These are phyloP conservation scores for Sarcophaga peregrina DNA, from an alignment of 1,140 invertebrate species.

Conservation along the genomic window DNA sequence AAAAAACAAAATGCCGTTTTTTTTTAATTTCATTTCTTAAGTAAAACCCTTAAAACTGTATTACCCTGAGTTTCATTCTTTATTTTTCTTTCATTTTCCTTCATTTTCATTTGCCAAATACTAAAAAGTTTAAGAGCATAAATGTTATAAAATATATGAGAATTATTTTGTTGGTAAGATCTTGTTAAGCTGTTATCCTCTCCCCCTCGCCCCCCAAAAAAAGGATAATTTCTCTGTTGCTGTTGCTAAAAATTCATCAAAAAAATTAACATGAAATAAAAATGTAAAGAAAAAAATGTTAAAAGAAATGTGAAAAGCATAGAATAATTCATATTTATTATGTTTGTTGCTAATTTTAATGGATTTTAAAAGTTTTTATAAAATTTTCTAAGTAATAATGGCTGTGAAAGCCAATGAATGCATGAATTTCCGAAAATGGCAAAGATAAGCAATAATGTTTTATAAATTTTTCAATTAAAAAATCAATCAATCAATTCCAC, in stretches of 20 bases:
- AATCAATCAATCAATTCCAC: too few relatives aligned
- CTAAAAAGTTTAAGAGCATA: too few relatives aligned
- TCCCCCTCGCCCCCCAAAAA: neutral
- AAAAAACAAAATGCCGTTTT: neutral
- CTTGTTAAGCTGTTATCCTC: too few relatives aligned
- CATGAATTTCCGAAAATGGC: too few relatives aligned
- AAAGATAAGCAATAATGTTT: too few relatives aligned
- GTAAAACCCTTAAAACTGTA: slow-evolving; percentile 11
- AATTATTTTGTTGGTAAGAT: too few relatives aligned
- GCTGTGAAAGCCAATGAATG: too few relatives aligned
- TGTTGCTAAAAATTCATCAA: slow-evolving; percentile 15
- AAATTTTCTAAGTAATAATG: neutral
- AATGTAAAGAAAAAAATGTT: neutral
- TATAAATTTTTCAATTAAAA: too few relatives aligned
- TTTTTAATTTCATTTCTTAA: neutral
- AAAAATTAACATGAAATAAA: slow-evolving; percentile 24
- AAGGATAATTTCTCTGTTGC: neutral
- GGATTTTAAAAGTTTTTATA: neutral
- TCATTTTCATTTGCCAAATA: too few relatives aligned
- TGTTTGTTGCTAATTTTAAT: slow-evolving; percentile 9
- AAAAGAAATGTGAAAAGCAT: neutral
- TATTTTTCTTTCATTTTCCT: too few relatives aligned
- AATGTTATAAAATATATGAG: too few relatives aligned
- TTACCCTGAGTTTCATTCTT: neutral
- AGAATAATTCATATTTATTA: neutral